Percentiles rank a stretch among this genome's conserved stretches.
Evolutionary conservation across 2,797 vertebrate genomes (phyloP).

Genomic region (Sphenopsis melanotis): DNA sequence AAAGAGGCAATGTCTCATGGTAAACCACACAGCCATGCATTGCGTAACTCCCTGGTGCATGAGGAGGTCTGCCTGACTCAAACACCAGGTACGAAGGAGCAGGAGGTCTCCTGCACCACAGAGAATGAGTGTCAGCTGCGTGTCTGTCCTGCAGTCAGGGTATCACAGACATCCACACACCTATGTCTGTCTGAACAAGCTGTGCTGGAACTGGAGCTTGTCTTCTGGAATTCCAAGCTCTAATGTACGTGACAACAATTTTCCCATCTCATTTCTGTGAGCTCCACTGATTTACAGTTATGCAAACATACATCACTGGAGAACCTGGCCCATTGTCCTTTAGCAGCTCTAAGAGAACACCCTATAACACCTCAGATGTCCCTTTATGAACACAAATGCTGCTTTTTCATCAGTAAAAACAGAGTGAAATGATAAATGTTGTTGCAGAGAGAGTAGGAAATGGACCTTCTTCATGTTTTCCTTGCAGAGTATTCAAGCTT

Average conservation of each 20-base stretch:
- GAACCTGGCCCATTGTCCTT: neutral
- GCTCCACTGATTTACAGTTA: neutral
- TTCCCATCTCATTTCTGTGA: neutral
- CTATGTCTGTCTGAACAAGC: neutral
- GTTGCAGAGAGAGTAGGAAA: neutral
- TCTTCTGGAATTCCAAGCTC: neutral
- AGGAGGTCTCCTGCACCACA: accelerated
- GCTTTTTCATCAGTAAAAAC: neutral
- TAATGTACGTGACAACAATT: neutral
- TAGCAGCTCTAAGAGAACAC: neutral
- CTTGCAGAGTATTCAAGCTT: neutral
- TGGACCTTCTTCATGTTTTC: neutral
- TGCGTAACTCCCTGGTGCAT: neutral
- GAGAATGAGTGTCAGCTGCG: neutral
- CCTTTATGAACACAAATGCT: neutral
- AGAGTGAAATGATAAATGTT: neutral
- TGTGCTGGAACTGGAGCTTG: neutral
- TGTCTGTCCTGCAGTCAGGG: neutral
- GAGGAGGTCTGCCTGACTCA: neutral
- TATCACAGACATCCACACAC: neutral
- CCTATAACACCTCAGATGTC: neutral
- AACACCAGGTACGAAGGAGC: neutral
- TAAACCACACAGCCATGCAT: neutral
- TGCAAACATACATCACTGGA: neutral
- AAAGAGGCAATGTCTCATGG: constrained; percentile 20